Conservation (phyloP, 2,113 vertebrate genomes). For the Oncorhynchus keta region DNA sequence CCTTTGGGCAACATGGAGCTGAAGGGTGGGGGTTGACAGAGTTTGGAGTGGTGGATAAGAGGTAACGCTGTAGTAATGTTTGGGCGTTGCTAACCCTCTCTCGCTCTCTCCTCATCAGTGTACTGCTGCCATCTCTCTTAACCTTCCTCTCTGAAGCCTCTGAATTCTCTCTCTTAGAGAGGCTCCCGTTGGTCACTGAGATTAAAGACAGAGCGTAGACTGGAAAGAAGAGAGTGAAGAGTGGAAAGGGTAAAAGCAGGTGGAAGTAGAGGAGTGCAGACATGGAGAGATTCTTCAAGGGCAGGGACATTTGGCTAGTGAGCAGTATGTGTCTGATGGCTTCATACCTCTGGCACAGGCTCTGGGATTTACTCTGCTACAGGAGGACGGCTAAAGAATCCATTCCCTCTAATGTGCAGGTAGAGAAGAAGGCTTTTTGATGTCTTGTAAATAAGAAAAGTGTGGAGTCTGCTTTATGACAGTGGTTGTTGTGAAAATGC, state of each 20-base stretch:
- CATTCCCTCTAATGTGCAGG: conserved; percentile 74
- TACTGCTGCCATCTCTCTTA: conserved; percentile 29
- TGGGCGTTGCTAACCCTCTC: conserved; percentile 38
- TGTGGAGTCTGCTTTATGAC: conserved; percentile 10
- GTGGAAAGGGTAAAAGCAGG: conserved; percentile 28
- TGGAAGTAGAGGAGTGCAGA: conserved; percentile 27
- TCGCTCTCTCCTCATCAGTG: background rate
- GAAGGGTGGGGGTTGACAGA: conserved; percentile 30
- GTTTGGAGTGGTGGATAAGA: conserved; percentile 16
- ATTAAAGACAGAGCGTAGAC: conserved; percentile 24
- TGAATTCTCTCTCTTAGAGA: conserved; percentile 18
- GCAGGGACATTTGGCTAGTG: conserved; percentile 79
- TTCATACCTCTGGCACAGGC: conserved; percentile 77
- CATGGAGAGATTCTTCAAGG: conserved; percentile 73
- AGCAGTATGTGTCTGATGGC: conserved; percentile 80
- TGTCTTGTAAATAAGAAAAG: background rate
- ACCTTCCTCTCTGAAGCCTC: conserved; percentile 24
- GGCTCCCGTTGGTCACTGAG: background rate
- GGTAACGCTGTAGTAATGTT: conserved; percentile 28
- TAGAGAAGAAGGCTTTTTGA: conserved; percentile 53
- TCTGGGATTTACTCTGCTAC: conserved; percentile 74
- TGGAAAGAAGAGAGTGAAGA: background rate
- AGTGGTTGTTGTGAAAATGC: background rate
- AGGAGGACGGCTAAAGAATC: conserved; percentile 70
- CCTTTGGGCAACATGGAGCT: conserved; percentile 50